phyloP scores from a whole-genome alignment of 1,140 invertebrate species.

The roundworm (Caenorhabditis elegans) region WBcel235 BX284604.4:11351001-11351500 shows the following conservation, averaged over 20 bases:
- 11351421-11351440: background rate
- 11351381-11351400: too few species aligned
- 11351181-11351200: background rate
- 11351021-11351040: background rate
- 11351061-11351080: background rate
- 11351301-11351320: too few species aligned
- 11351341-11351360: too few species aligned
- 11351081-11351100: constrained; percentile 23
- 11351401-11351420: too few species aligned
- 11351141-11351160: background rate
- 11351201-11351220: background rate
- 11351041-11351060: constrained; percentile 11
- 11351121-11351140: constrained; percentile 20
- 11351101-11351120: constrained; percentile 26
- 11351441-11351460: background rate
- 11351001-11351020: constrained; percentile 21
- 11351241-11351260: too few species aligned
- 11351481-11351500: constrained; percentile 23
- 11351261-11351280: too few species aligned
- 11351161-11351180: background rate
- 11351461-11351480: background rate
- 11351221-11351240: too few species aligned
- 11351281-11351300: too few species aligned
- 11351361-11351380: too few species aligned
- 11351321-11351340: too few species aligned